Base-by-base conservation (phyloP, 2,888 invertebrate genomes). In the Hemicrepidius hirtus region DNA sequence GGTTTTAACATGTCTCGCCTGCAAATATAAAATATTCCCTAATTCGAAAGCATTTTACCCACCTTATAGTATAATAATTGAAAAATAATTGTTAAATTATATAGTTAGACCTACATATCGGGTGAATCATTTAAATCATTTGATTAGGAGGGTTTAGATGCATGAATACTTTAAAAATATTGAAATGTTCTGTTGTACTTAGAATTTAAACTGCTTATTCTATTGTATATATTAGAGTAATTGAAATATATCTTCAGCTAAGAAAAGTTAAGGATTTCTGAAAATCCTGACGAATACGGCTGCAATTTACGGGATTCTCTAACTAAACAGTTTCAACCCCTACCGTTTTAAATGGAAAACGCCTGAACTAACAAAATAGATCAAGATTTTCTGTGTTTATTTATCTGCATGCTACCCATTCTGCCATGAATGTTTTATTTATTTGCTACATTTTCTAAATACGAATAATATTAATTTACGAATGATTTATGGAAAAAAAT, bases 311-410 rank as follows among this genome's bases (percentile, higher is more conserved):
- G 69, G 63, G 49, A 68, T 67, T 65, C 57, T 75, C 73, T 74
- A 74, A 75, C 73, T 72, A 73, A 76, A 74, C 71, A 73, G 49
- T 70, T 67, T 66, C 62, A 60, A 55, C 68, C 75, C 75, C 74
- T 74, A 37, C 60, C 75, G 76, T 72, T 77, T 77, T 76, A 76
- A 77, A 76, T 73, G 77, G 77, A 73, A 75, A 76, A 78, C 79
- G 78, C 77, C 78, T 80, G 80, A 79, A 80, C 79, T 77, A 80
- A 80, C 80, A 74, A 79, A 77, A 80, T 80, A 80, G 76, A 80
- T 80, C 79, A 79, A 78, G 78, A 77, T 78, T 79, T 79, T 70
- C 59, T 60, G 55, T 68, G 69, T 72, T 68, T 73, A 68, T 72
- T 72, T 68, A 71, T 68, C 68, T 55, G 71, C 44, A 67, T 62